Conservation (phyloP, 2,797 vertebrate genomes). For the Artibeus jamaicensis region DNA sequence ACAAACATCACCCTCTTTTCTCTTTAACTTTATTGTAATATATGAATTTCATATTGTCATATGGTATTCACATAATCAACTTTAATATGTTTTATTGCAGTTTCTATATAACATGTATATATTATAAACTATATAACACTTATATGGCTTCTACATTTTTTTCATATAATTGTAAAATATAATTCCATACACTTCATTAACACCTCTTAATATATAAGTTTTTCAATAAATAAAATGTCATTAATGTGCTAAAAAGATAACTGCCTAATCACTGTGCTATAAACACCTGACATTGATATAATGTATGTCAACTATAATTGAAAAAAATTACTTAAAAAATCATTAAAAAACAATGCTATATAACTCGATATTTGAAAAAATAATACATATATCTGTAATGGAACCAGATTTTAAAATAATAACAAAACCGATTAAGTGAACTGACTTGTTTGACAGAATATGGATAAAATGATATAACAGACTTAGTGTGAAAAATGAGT, state of each 20-base stretch:
- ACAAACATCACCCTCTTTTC: background rate
- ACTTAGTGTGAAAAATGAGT: conserved; percentile 8
- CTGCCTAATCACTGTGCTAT: background rate
- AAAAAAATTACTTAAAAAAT: background rate
- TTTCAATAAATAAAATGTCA: background rate
- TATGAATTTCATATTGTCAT: background rate
- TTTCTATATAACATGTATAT: background rate
- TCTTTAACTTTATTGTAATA: background rate
- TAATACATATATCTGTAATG: background rate
- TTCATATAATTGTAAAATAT: background rate
- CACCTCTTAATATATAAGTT: background rate
- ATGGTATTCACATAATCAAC: background rate
- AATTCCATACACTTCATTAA: background rate
- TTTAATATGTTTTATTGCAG: background rate
- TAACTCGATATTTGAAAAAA: background rate
- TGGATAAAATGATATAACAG: background rate
- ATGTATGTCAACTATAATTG: background rate
- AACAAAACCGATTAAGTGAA: conserved; percentile 30
- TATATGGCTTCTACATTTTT: background rate
- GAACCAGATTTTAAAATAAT: background rate
- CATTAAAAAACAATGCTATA: background rate
- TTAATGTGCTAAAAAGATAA: background rate
- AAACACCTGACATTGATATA: background rate
- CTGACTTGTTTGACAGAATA: background rate
- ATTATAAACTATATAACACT: no score